phyloP scores from a whole-genome alignment of 2,888 invertebrate species.

The Diloba caeruleocephala region DNA sequence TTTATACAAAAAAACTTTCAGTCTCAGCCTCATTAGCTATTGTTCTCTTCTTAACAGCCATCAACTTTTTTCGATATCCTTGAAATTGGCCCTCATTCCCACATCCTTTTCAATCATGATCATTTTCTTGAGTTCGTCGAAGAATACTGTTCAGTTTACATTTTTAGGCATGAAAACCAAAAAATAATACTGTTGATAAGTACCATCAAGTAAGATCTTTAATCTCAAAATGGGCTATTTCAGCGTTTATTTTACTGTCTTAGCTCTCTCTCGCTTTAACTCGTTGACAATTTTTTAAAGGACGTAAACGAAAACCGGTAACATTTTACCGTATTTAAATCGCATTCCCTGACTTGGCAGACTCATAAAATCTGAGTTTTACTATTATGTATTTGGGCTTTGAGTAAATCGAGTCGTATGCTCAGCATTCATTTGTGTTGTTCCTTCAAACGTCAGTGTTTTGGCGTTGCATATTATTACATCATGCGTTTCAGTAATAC shows the following conservation, averaged over 20 bases:
- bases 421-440: conserved; percentile 37
- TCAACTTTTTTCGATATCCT: no score
- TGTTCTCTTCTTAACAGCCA: no score
- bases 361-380: conserved; percentile 41
- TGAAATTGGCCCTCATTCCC: no score
- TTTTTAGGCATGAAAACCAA: no score
- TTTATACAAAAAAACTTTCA: no score
- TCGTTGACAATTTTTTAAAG: conserved; percentile 41
- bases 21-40: no score
- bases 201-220: conserved; percentile 24
- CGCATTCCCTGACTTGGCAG: conserved; percentile 37
- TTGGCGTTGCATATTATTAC: conserved; percentile 22
- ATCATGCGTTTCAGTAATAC: conserved; percentile 24
- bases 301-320: conserved; percentile 39
- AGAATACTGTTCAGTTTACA: no score
- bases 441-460: conserved; percentile 14
- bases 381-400: conserved; percentile 33
- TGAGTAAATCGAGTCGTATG: conserved; percentile 37
- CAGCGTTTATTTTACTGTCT: conserved; percentile 37
- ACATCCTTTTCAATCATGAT: no score
- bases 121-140: no score
- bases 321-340: conserved; percentile 45
- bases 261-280: conserved; percentile 18
- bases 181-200: conserved; percentile 16
- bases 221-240: conserved; percentile 18